Evolutionary conservation across 2,888 invertebrate species (phyloP).

Genomic region (Drosophila differens): DNA sequence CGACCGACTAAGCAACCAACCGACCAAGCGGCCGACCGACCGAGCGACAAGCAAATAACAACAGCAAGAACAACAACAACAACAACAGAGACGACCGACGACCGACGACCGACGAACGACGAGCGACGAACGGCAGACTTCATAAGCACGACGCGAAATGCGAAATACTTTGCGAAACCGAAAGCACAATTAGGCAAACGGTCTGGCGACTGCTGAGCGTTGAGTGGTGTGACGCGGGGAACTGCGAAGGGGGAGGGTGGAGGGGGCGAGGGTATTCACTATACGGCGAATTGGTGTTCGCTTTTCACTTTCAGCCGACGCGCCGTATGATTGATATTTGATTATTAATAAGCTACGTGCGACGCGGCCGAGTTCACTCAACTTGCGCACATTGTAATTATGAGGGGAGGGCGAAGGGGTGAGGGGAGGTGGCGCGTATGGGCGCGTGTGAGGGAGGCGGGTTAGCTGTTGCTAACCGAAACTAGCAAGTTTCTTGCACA

Average conservation of each 20-base stretch:
- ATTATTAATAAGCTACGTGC: constrained; percentile 28
- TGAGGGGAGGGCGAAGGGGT: not conserved
- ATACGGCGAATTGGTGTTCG: constrained; percentile 14
- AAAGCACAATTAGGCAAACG: constrained; percentile 34
- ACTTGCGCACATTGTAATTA: constrained; percentile 23
- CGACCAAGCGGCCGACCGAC: constrained; percentile 8
- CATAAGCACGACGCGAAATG: constrained; percentile 34
- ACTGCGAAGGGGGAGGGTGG: not conserved
- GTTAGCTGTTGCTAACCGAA: constrained; percentile 6
- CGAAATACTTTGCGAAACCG: constrained; percentile 46
- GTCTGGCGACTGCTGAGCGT: not conserved
- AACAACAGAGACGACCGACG: constrained; percentile 11
- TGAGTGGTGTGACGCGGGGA: not conserved
- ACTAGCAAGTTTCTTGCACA: not conserved
- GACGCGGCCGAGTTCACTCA: constrained; percentile 57
- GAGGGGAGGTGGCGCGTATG: not conserved
- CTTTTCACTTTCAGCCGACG: constrained; percentile 65
- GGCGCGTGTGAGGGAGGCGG: not conserved
- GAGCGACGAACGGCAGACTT: constrained; percentile 15
- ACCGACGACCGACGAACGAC: not conserved
- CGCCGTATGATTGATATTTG: constrained; percentile 52
- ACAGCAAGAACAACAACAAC: constrained; percentile 14
- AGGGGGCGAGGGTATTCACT: not conserved
- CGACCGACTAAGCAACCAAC: not conserved
- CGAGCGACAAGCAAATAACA: not conserved